These are phyloP conservation scores for Andinoacara biseriatus DNA, from an alignment of 2,113 vertebrate species.

Conservation along the genomic window DNA sequence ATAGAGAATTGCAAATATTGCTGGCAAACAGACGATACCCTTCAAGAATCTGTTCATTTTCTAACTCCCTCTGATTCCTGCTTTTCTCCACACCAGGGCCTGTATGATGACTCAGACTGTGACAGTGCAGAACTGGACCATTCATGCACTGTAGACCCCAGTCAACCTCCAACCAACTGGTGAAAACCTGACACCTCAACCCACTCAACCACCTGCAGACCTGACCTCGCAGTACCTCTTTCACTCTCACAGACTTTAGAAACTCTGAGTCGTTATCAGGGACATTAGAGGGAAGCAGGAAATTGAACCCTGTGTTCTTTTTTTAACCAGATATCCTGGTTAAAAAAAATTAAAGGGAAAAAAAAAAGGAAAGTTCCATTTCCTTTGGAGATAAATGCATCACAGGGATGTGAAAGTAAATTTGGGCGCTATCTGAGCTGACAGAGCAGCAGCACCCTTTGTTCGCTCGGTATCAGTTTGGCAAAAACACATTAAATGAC, in stretches of 20 bases:
- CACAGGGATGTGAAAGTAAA: conserved; percentile 21
- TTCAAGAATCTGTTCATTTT: not conserved
- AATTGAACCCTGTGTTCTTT: not conserved
- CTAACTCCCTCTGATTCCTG: not conserved
- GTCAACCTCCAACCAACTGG: conserved; percentile 81
- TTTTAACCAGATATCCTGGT: not conserved
- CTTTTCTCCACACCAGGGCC: conserved; percentile 70
- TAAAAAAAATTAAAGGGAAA: not conserved
- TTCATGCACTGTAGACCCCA: conserved; percentile 84
- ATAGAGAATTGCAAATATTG: not conserved
- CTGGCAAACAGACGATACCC: not conserved
- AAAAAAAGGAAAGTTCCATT: not conserved
- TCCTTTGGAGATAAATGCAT: conserved; percentile 9
- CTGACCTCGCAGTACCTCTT: conserved; percentile 14
- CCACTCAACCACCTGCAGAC: conserved; percentile 24
- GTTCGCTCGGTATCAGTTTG: conserved; percentile 29
- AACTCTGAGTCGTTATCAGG: conserved; percentile 11
- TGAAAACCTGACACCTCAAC: conserved; percentile 68
- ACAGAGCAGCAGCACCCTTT: not conserved
- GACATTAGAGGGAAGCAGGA: conserved; percentile 3
- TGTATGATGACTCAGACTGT: conserved; percentile 92
- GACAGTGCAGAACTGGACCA: conserved; percentile 92
- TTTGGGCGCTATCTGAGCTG: not conserved
- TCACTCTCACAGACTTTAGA: not conserved
- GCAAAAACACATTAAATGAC: conserved; percentile 41